These are phyloP conservation scores for Poeciliopsis turrubarensis DNA, from an alignment of 2,113 vertebrate genomes.

Conservation along the genomic window DNA sequence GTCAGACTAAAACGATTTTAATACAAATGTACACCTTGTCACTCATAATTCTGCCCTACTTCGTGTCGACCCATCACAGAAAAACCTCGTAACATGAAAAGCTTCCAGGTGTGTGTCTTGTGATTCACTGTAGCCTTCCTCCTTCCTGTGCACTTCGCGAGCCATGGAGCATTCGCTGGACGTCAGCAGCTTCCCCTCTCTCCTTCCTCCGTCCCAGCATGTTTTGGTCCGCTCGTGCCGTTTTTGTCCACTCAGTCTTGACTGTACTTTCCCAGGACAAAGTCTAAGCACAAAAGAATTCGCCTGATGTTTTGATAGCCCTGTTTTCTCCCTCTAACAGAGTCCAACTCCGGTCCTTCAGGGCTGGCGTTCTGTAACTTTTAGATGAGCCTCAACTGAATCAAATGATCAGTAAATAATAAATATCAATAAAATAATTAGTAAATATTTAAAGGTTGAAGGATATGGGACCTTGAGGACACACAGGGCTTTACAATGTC, in stretches of 20 bases:
- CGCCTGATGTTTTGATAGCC: conserved; percentile 34
- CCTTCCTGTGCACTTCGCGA: conserved; percentile 23
- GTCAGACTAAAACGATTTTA: background rate
- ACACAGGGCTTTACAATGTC: background rate
- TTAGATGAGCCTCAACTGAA: background rate
- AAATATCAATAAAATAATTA: background rate
- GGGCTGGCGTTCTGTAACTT: no score
- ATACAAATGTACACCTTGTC: background rate
- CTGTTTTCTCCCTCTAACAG: background rate
- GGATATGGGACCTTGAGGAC: no score
- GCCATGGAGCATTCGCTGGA: conserved; percentile 35
- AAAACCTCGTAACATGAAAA: background rate
- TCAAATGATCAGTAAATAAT: background rate
- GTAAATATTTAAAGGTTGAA: no score
- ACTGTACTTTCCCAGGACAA: conserved; percentile 60
- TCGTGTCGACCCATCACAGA: background rate
- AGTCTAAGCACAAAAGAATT: conserved; percentile 47
- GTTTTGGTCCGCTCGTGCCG: conserved; percentile 67
- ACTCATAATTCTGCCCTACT: background rate
- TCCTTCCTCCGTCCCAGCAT: conserved; percentile 38
- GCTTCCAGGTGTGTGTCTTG: background rate
- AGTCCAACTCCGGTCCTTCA: background rate
- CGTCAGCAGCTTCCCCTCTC: conserved; percentile 48
- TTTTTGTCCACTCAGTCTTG: conserved; percentile 63
- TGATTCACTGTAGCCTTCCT: background rate